Evolutionary conservation across 2,113 vertebrate genomes (phyloP), one percentile per base, ranked within the genome.

Genomic region (Sinosuthora webbiana): DNA sequence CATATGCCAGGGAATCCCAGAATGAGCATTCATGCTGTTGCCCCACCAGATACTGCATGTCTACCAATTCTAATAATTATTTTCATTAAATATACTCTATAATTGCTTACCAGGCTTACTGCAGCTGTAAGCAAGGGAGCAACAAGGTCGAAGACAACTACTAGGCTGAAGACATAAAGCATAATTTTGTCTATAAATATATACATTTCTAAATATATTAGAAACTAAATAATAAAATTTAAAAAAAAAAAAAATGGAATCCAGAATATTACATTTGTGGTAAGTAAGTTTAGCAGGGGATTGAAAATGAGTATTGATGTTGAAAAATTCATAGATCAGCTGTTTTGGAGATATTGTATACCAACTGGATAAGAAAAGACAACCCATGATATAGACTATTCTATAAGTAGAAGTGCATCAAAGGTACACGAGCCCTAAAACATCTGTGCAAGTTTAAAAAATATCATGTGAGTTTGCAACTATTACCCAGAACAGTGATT

Each of bases 211-310:
- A n/a, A n/a, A n/a, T 3, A 47, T 47, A 30, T 42, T 28, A 49
- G 24, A 90, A 87, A 57, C 2, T 15, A 77, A 41, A 64, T 20
- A 56, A 44, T 17, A 11, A 13, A 37, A 12, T 14, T 60, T 1
- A 1, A 27, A 44, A 62, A 63, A 15, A 1, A 19, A 12, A 1
- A 9, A 50, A 27, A 16, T 16, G 3, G 5, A 52, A 30, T 44
- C 3, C 3, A 15, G 21, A 88, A 79, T 57, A 70, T 13, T 30
- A 24, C 1, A 13, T 44, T 80, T 39, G 16, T 17, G 7, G 7
- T 15, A 73, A 44, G 1, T 13, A 68, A 44, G 1, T 10, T 78
- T 78, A 53, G 3, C 11, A 57, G 5, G 12, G 45, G 3, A 49
- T 22, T 78, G 17, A 65, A 74, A 75, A 67, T 27, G 4, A 75